A percentile compares a stretch with the other conserved stretches of the same genome.
Evolutionary conservation across 2,113 vertebrate species (phyloP).

Genomic region (Clarias batrachus): DNA sequence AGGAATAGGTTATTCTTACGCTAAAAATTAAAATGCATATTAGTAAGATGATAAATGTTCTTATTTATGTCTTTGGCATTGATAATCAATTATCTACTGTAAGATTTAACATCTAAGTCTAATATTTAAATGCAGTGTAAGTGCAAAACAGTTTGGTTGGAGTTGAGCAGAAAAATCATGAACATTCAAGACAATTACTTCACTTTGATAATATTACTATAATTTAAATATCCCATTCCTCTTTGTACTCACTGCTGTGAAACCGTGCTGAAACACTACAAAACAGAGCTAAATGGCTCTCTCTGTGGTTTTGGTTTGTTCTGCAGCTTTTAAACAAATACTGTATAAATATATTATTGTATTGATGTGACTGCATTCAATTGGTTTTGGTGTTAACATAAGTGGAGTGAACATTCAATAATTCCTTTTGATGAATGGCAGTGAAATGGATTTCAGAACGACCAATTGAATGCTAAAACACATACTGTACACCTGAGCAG

Average conservation of each 20-base stretch:
- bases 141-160: not conserved
- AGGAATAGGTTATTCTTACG: not conserved
- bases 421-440: not conserved
- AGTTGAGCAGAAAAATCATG: not conserved
- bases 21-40: not conserved
- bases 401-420: not conserved
- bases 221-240: not conserved
- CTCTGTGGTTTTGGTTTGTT: not conserved
- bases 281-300: not conserved
- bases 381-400: not conserved
- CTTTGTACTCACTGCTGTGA: not conserved
- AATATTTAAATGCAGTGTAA: not conserved
- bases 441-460: constrained; percentile 3
- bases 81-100: not conserved
- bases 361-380: not conserved
- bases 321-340: not conserved
- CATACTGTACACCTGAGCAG: not conserved
- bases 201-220: not conserved
- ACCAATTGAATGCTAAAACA: not conserved
- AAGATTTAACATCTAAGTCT: not conserved
- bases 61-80: not conserved
- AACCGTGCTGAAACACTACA: not conserved
- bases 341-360: not conserved
- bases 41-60: not conserved
- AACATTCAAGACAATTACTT: not conserved